Evolutionary conservation across 2,888 invertebrate genomes (phyloP).

Genomic region (Glyphotaelius pellucidus): DNA sequence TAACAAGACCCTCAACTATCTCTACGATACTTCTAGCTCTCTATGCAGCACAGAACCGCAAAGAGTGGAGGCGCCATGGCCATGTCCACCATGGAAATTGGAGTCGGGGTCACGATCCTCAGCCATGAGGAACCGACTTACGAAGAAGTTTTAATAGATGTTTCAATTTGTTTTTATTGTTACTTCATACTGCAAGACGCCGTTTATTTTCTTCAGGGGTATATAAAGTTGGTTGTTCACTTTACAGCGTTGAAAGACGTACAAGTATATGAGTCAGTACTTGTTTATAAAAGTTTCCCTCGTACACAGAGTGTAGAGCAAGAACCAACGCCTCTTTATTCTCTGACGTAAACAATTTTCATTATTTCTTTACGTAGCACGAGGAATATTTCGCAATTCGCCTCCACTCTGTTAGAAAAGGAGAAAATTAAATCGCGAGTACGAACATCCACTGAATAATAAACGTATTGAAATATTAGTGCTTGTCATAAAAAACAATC

Average conservation of each 20-base stretch:
- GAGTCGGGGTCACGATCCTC: too few species aligned
- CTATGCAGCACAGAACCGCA: too few species aligned
- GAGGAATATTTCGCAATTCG: not conserved
- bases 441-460: slow-evolving; percentile 23
- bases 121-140: too few species aligned
- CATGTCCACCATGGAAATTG: too few species aligned
- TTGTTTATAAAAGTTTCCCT: not conserved
- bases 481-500: slow-evolving; percentile 17
- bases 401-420: slow-evolving; percentile 12
- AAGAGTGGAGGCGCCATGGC: too few species aligned
- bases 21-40: too few species aligned
- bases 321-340: not conserved
- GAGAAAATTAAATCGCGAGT: slow-evolving; percentile 28
- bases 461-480: slow-evolving; percentile 36
- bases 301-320: not conserved
- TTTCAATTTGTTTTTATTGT: not conserved
- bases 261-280: not conserved
- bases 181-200: not conserved
- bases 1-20: too few species aligned
- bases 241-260: not conserved
- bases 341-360: slow-evolving; percentile 40
- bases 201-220: not conserved
- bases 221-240: not conserved
- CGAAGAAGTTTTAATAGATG: too few species aligned
- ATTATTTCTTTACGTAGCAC: slow-evolving; percentile 37